Conservation (phyloP, 2,888 invertebrate species). For the Odontothrips loti region DNA sequence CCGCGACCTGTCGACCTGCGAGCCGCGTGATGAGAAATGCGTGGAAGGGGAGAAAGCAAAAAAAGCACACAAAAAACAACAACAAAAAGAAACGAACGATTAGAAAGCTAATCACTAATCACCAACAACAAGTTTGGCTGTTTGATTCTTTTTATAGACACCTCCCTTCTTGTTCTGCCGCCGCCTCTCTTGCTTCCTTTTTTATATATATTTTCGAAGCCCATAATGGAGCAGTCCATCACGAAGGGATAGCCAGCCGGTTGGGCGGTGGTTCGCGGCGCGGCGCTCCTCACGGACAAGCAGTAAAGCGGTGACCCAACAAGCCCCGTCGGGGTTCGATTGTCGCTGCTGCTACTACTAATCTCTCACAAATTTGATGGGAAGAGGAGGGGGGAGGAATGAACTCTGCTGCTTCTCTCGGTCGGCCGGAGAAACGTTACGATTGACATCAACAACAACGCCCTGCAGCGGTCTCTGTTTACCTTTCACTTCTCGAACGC, state of each 20-base stretch:
- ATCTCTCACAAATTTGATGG: too few relatives aligned
- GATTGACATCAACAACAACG: not conserved
- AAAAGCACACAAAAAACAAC: too few relatives aligned
- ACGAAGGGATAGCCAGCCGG: not conserved
- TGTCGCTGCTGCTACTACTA: too few relatives aligned
- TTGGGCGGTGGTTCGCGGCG: not conserved
- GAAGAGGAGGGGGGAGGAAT: not conserved
- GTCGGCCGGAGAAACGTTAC: too few relatives aligned
- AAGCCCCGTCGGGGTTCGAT: too few relatives aligned
- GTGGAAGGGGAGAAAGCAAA: not conserved
- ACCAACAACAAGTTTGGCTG: too few relatives aligned
- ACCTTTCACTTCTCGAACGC: constrained; percentile 16
- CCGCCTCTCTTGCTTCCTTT: too few relatives aligned
- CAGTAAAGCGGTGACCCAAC: too few relatives aligned
- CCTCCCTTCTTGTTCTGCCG: not conserved
- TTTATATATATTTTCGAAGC: too few relatives aligned
- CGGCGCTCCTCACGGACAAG: too few relatives aligned
- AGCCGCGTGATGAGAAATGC: not conserved
- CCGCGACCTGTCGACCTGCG: not conserved
- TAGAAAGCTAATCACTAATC: not conserved
- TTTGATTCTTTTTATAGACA: too few relatives aligned
- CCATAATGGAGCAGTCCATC: too few relatives aligned
- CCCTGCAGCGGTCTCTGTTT: not conserved
- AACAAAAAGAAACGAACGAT: not conserved
- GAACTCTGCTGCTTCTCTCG: not conserved